phyloP scores from a whole-genome alignment of 2,888 invertebrate genomes.

The Ochropleura plecta region DNA sequence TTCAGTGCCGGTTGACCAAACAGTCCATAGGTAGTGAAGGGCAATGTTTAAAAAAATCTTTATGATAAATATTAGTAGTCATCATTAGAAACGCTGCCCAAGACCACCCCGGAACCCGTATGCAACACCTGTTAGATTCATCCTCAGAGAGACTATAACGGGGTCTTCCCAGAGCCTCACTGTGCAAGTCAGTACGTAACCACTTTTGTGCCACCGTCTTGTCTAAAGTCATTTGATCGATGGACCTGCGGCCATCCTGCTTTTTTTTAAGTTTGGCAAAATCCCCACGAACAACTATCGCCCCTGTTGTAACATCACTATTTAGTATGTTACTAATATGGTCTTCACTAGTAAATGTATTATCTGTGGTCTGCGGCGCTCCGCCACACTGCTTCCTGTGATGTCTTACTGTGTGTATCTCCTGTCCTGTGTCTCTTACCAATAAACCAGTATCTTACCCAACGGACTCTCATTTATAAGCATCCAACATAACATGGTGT shows the following conservation, averaged over 20 bases:
- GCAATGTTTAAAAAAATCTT: neutral
- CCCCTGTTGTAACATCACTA: too few relatives aligned
- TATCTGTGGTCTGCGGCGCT: too few relatives aligned
- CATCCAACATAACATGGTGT: too few relatives aligned
- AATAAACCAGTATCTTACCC: too few relatives aligned
- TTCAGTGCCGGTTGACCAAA: too few relatives aligned
- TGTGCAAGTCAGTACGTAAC: neutral
- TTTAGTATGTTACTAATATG: too few relatives aligned
- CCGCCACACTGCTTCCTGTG: too few relatives aligned
- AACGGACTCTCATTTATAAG: too few relatives aligned
- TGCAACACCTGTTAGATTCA: neutral
- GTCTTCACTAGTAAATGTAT: too few relatives aligned
- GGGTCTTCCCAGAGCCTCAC: neutral
- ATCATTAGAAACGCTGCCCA: neutral
- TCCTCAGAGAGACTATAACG: neutral
- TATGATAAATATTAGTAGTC: neutral
- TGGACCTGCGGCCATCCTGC: neutral
- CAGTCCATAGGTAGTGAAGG: too few relatives aligned
- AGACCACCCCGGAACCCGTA: neutral
- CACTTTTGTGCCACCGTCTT: neutral
- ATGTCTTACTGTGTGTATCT: too few relatives aligned
- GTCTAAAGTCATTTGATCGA: neutral
- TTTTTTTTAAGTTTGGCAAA: neutral
- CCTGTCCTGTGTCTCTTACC: too few relatives aligned
- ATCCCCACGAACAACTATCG: neutral